Base-by-base conservation (phyloP, 2,888 invertebrate genomes). In the Chrysolina haemoptera region DNA sequence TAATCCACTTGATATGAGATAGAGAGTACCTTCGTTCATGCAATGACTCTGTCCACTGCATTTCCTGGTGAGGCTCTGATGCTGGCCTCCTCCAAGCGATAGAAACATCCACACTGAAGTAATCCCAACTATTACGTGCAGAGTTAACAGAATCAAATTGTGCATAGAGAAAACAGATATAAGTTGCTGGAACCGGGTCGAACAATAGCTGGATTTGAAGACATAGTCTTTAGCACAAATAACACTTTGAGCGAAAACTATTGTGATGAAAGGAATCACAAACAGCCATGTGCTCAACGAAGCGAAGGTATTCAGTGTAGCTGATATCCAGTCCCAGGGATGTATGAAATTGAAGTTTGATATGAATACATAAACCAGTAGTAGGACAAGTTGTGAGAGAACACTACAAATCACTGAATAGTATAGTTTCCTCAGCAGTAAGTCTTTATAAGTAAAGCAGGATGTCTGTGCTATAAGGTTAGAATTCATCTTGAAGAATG, bases 211-310 rank as follows among this genome's bases (percentile, higher is more conserved):
- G 48, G 90, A 88, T 65, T 91, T 90, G 20, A 90, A 88, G 27
- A 94, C 89, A 80, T 94, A 93, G 78, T 92, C 92, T 83, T 93
- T 93, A 62, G 93, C 93, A 82, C 93, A 92, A 46, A 93, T 89
- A 53, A 94, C 89, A n/a, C 94, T 93, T 87, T 94, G 94, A 8
- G 93, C 89, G 75, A 93, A 91, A 11, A 94, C 91, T 0, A 93
- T 90, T 35, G 89, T 84, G 12, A 90, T 89, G 18, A 95, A 90
- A 0, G 94, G 90, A 35, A 93, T 86, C 62, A 93, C 90, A 80
- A 92, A 93, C 0, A 93, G 85, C 88, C 92, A 91, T 86, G 93
- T 94, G 84, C 91, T 90, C 83, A 91, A 89, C 6, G 92, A 91
- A 68, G 91, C 88, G 73, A 94, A 88, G 14, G 92, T 89, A 16